Percentiles rank a stretch among this genome's conserved stretches.
phyloP scores from a whole-genome alignment of 2,113 vertebrate species.

The Caloenas nicobarica region DNA sequence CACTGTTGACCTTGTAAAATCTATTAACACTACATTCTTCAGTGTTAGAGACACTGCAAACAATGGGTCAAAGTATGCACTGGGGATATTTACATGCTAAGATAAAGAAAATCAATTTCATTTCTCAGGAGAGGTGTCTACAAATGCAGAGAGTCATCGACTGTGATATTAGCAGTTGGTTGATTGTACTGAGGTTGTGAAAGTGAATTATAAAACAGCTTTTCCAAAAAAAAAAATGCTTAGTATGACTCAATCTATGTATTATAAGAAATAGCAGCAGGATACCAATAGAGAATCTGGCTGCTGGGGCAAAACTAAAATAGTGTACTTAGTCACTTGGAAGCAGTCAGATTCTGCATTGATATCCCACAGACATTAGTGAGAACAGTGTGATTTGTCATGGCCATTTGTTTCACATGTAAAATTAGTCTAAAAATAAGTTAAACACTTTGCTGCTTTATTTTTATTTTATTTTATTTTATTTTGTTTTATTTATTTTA shows the following conservation, averaged over 20 bases:
- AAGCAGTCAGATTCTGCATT: conserved; percentile 47
- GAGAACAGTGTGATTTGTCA: conserved; percentile 41
- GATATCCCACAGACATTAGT: conserved; percentile 50
- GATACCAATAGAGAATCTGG: conserved; percentile 41
- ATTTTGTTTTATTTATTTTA: neutral
- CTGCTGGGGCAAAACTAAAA: conserved; percentile 57
- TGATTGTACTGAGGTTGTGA: neutral
- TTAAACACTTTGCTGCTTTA: neutral
- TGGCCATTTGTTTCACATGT: conserved; percentile 31
- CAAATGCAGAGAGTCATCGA: neutral
- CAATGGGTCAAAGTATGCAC: neutral
- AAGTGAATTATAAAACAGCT: conserved; percentile 11
- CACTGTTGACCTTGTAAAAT: neutral
- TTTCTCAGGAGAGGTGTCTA: neutral
- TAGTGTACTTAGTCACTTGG: conserved; percentile 59
- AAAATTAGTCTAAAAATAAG: conserved; percentile 40
- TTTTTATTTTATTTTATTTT: neutral
- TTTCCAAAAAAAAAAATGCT: neutral
- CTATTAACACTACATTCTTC: conserved; percentile 9
- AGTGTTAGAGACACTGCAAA: conserved; percentile 3
- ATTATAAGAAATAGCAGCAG: conserved; percentile 52
- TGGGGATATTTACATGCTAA: neutral
- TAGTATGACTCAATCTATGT: conserved; percentile 35
- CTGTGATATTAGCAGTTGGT: neutral
- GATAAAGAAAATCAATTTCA: conserved; percentile 33